A percentile compares a stretch with the other conserved stretches of the same genome.
phyloP scores from a whole-genome alignment of 2,113 vertebrate species.

The Cochlearius cochlearius region DNA sequence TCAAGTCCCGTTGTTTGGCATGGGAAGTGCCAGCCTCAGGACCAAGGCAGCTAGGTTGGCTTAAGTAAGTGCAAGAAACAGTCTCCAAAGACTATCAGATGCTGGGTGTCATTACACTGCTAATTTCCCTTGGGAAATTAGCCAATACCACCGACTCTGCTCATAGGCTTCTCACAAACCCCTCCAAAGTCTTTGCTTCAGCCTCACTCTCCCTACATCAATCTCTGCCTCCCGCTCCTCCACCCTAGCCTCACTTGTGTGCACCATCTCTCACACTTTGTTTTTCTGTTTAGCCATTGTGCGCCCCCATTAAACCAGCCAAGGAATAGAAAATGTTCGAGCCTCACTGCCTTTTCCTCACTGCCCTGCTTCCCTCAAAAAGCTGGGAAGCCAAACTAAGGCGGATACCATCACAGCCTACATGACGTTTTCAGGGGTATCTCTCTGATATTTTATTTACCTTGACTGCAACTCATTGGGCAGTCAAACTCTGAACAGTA shows the following conservation, averaged over 20 bases:
- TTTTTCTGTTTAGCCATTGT: background rate
- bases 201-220: background rate
- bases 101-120: background rate
- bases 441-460: background rate
- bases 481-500: background rate
- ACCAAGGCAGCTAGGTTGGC: background rate
- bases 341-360: background rate
- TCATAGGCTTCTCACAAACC: background rate
- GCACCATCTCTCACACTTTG: background rate
- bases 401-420: background rate
- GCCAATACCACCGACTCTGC: background rate
- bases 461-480: background rate
- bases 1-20: background rate
- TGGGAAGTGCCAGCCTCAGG: background rate
- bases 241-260: background rate
- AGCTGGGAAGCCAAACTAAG: background rate
- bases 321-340: background rate
- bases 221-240: background rate
- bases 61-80: background rate
- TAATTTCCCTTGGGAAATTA: background rate
- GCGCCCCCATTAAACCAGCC: background rate
- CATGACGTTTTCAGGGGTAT: background rate
- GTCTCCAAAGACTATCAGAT: background rate
- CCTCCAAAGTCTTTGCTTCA: background rate
- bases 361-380: background rate